phyloP scores from a whole-genome alignment of 2,797 vertebrate genomes.

The Falco naumanni region DNA sequence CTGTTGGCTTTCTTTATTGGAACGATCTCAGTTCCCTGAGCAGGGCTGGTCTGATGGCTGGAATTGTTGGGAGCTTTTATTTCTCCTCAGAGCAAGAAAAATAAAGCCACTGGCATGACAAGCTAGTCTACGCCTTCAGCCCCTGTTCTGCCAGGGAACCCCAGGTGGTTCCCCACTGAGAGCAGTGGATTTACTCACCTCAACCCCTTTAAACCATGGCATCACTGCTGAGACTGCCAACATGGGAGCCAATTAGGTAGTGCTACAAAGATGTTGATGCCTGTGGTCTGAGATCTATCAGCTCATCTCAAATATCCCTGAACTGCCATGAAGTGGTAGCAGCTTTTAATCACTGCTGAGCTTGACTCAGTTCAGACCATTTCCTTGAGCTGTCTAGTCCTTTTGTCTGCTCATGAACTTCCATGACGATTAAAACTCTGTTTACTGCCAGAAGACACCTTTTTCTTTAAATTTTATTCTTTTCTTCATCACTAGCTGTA shows the following conservation, averaged over 20 bases:
- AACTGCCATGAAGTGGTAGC: constrained; percentile 27
- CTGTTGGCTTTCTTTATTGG: constrained; percentile 55
- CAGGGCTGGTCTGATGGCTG: background rate
- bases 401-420: background rate
- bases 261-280: constrained; percentile 46
- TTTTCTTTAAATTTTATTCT: background rate
- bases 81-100: constrained; percentile 36
- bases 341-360: constrained; percentile 55
- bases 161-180: background rate
- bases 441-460: constrained; percentile 12
- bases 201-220: constrained; percentile 8
- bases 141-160: background rate
- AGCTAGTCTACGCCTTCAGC: background rate
- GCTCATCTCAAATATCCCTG: constrained; percentile 39
- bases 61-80: constrained; percentile 40
- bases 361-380: constrained; percentile 3
- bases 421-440: background rate
- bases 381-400: constrained; percentile 13
- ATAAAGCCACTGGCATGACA: background rate
- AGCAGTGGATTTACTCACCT: constrained; percentile 16
- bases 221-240: constrained; percentile 44
- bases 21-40: background rate
- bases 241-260: constrained; percentile 68
- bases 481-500: background rate
- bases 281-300: constrained; percentile 37